These are phyloP conservation scores for Catharus bicknelli DNA, from an alignment of 2,113 vertebrate species.

Conservation along the genomic window DNA sequence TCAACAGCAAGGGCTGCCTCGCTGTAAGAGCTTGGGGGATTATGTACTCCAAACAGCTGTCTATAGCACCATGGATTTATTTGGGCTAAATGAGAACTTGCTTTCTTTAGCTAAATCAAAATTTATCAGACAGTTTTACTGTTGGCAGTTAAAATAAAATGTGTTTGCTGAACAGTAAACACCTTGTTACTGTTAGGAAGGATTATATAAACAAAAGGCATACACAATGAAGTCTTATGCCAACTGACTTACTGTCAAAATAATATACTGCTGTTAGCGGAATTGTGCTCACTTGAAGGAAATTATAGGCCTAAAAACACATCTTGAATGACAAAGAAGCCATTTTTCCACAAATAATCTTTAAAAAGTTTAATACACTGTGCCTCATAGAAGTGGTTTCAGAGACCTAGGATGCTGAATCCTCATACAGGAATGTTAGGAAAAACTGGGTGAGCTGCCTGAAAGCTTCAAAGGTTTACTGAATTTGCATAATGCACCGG, in stretches of 20 bases:
- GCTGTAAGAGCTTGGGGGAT: conserved; percentile 56
- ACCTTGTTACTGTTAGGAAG: conserved; percentile 82
- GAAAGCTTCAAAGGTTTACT: conserved; percentile 6
- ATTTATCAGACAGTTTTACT: conserved; percentile 87
- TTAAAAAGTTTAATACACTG: conserved; percentile 31
- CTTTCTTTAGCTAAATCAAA: conserved; percentile 84
- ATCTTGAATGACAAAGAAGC: conserved; percentile 59
- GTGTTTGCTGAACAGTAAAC: conserved; percentile 85
- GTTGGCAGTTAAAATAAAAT: conserved; percentile 81
- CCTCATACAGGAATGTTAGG: neutral
- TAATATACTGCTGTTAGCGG: conserved; percentile 45
- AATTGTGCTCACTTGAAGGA: conserved; percentile 57
- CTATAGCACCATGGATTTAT: conserved; percentile 74
- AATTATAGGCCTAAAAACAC: conserved; percentile 62
- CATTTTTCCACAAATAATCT: conserved; percentile 55
- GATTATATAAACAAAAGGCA: conserved; percentile 81
- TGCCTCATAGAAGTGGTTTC: conserved; percentile 9
- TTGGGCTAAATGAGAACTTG: conserved; percentile 73
- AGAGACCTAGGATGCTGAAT: neutral
- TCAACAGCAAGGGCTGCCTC: conserved; percentile 31
- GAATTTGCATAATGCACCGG: conserved; percentile 8
- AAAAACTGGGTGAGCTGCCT: neutral
- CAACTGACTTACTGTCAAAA: conserved; percentile 69
- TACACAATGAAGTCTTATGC: conserved; percentile 60
- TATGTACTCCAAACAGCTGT: conserved; percentile 72